Percentiles rank a stretch among this genome's conserved stretches.
Evolutionary conservation across 2,113 vertebrate genomes (phyloP).

Genomic region (Melanerpes formicivorus): DNA sequence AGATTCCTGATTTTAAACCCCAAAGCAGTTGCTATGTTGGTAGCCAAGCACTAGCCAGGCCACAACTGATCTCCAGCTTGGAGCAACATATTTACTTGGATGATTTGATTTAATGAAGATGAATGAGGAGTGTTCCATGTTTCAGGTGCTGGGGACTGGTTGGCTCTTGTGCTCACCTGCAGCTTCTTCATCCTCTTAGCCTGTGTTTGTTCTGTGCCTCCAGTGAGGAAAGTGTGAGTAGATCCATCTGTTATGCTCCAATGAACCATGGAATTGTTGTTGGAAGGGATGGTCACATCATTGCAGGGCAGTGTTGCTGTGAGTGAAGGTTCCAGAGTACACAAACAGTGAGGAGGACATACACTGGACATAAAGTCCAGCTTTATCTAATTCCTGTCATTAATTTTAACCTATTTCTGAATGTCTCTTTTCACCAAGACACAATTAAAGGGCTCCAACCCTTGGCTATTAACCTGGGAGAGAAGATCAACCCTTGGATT

Average conservation of each 20-base stretch:
- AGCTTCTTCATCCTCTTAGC: constrained; percentile 34
- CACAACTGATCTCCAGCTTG: accelerated
- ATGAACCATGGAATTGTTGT: accelerated
- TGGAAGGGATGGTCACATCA: accelerated
- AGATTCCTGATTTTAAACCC: background rate
- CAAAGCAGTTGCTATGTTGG: accelerated
- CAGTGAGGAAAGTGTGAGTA: constrained; percentile 72
- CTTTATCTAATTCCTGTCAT: too few relatives aligned
- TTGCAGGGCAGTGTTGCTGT: too few relatives aligned
- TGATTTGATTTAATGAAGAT: background rate
- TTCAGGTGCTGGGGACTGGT: constrained; percentile 55
- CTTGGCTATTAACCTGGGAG: too few relatives aligned
- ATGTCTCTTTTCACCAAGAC: too few relatives aligned
- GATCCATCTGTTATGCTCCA: accelerated
- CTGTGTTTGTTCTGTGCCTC: constrained; percentile 33
- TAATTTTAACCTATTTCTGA: too few relatives aligned
- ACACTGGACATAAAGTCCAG: too few relatives aligned
- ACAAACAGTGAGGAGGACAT: too few relatives aligned
- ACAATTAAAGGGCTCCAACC: too few relatives aligned
- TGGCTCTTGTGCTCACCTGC: background rate
- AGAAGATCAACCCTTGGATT: too few relatives aligned
- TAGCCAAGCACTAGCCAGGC: too few relatives aligned
- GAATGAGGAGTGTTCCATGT: background rate
- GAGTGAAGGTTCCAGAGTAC: too few relatives aligned
- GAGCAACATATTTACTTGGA: background rate